A percentile compares a stretch with the other conserved stretches of the same genome.
Conservation (phyloP, 2,888 invertebrate genomes). For the Ceriagrion tenellum region DNA sequence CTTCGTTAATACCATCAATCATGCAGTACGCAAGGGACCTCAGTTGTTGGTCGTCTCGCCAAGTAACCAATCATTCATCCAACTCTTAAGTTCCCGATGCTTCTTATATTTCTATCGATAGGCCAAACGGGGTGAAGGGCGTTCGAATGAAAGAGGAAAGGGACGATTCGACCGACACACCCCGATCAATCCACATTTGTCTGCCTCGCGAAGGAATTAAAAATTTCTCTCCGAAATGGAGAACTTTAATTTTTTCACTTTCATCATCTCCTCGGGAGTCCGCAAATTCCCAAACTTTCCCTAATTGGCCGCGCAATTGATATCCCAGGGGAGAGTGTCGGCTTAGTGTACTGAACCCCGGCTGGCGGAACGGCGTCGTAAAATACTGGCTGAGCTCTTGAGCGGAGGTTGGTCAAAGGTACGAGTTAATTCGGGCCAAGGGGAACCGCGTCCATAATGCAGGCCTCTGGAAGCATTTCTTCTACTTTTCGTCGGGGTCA, state of each 20-base stretch:
- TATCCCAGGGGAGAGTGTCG: background rate
- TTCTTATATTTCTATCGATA: too few relatives aligned
- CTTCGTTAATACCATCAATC: too few relatives aligned
- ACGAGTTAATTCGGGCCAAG: background rate
- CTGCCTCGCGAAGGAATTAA: background rate
- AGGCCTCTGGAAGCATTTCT: background rate
- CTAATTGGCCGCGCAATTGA: slow-evolving; percentile 12
- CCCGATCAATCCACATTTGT: background rate
- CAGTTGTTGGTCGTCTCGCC: too few relatives aligned
- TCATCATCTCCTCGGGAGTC: background rate
- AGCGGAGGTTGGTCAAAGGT: background rate
- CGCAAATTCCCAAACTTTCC: background rate
- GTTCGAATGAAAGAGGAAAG: background rate
- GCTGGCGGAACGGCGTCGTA: background rate
- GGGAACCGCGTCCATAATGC: background rate
- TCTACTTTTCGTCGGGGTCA: background rate
- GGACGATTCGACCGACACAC: background rate
- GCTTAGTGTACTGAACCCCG: background rate
- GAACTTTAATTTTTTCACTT: background rate
- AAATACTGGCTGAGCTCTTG: background rate
- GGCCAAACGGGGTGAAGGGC: too few relatives aligned
- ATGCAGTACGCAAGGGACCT: too few relatives aligned
- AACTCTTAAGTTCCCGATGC: too few relatives aligned
- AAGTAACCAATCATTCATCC: too few relatives aligned
- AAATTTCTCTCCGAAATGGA: background rate